Evolutionary conservation across 2,797 vertebrate species (phyloP), one percentile per base, ranked within the genome.

Genomic region (Peromyscus melanophrys): DNA sequence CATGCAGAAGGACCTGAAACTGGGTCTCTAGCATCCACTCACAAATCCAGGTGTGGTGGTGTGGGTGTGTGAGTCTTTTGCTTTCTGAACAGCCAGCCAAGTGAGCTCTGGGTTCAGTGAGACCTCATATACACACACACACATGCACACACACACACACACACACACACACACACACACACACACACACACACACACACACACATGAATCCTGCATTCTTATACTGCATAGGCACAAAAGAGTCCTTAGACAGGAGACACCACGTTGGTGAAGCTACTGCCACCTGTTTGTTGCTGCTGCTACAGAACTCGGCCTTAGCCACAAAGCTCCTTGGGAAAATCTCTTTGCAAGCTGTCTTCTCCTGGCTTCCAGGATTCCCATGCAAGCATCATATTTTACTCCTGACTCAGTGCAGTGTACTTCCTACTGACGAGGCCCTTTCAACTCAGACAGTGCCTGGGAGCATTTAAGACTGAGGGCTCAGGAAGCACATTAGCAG

Each of bases 401-500:
- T 90, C 43, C 77, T 86, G 43, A 59, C 76, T 93, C n/a, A 76
- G 89, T 88, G 34, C 34, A 61, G 84, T 89, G 97, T 71, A 57
- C 96, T 91, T 92, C 90, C 49, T 96, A 91, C 82, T 2, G 3
- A 82, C 43, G 16, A 83, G 81, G 40, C 57, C 81, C 57, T 83
- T 83, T 59, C 63, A 83, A 83, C 37, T 40, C 81, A 83, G 9
- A 21, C 52, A 0, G 71, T 95, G 96, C 97, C 97, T 94, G 89
- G 96, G 55, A 95, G 76, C 92, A 61, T 96, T 98, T 98, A 98
- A 96, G 98, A 97, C 97, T 31, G 59, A 63, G 40, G 81, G 29
- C 59, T 43, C 63, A 19, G 81, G 37, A 83, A 98, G 97, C 96
- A 57, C 95, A 92, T 98, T 97, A 97, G 97, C 97, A 96, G 82